These are phyloP conservation scores for Poecilia wingei DNA, from an alignment of 2,797 vertebrate species.

Conservation along the genomic window DNA sequence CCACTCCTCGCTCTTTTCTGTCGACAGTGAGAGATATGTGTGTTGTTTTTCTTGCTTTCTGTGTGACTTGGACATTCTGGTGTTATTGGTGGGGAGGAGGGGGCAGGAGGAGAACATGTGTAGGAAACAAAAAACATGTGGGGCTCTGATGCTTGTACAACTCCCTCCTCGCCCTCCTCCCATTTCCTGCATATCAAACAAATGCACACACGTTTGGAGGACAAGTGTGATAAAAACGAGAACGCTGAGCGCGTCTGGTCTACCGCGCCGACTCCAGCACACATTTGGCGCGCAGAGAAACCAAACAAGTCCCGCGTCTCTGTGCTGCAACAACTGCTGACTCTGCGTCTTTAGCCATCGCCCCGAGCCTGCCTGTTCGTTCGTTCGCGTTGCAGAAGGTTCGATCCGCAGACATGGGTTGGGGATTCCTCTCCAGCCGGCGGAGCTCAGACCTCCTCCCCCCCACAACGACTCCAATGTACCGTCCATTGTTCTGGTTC, in stretches of 20 bases:
- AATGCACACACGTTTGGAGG: conserved; percentile 46
- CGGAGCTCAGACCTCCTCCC: conserved; percentile 49
- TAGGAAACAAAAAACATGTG: conserved; percentile 73
- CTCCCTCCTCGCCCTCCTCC: conserved; percentile 40
- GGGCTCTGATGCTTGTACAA: conserved; percentile 47
- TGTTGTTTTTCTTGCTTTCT: conserved; percentile 15
- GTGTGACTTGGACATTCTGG: conserved; percentile 44
- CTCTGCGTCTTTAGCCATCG: conserved; percentile 23
- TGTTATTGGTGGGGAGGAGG: conserved; percentile 37
- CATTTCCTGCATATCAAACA: conserved; percentile 57
- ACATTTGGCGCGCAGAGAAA: conserved; percentile 51
- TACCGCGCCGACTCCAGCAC: conserved; percentile 8
- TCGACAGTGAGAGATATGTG: conserved; percentile 37
- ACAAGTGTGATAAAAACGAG: conserved; percentile 55
- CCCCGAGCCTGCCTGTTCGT: conserved; percentile 18
- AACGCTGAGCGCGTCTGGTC: conserved; percentile 35
- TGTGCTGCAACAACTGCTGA: conserved; percentile 43
- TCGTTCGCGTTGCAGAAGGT: conserved; percentile 42
- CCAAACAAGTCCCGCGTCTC: conserved; percentile 41
- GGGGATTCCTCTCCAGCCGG: conserved; percentile 56
- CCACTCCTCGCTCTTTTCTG: conserved; percentile 20
- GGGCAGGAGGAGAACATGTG: conserved; percentile 69
- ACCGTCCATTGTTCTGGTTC: conserved; percentile 53
- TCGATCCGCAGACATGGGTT: conserved; percentile 24
- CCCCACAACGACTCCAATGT: conserved; percentile 48